Evolutionary conservation across 2,797 vertebrate species (phyloP), one percentile per base, ranked within the genome.

Genomic region (Nannoperca obscura): DNA sequence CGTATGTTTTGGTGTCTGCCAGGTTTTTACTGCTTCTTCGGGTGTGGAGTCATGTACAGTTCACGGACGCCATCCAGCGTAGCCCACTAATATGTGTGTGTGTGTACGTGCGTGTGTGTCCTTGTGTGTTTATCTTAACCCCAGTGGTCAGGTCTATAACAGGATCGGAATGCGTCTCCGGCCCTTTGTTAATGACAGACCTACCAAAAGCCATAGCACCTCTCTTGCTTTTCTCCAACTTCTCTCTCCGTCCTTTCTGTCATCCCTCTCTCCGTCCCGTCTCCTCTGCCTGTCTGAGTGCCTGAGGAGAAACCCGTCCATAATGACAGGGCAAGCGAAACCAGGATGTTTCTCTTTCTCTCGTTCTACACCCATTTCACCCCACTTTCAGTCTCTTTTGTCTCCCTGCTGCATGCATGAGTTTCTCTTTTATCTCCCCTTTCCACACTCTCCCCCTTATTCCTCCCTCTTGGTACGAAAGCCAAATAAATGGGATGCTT

Each of bases 141-240:
- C 87, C 86, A 89, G 93, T 86, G 95, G 94, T 95, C 90, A 87
- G 81, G 86, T 92, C 92, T 95, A 95, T 93, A 95, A 95, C 89
- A 78, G 92, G 94, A 94, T 88, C 30, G 94, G 94, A 95, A 95
- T 95, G 94, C 82, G 72, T 91, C 90, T 91, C 92, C 59, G 84
- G 90, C 90, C 92, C 89, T 94, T 93, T 92, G 93, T 95, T 95
- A 96, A 96, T 96, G 92, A 96, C 91, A 96, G 95, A 92, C 92
- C 88, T 86, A 80, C 86, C 68, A 93, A 95, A 95, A 95, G 91
- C 94, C 94, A 94, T 86, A 92, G 91, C 92, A 95, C 91, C 93
- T 94, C 92, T 88, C 71, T 83, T 20, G 34, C 82, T 87, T 89
- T 82, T 80, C 88, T 80, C 80, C 76, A 36, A 85, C 81, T 68